These are phyloP conservation scores for Cettia cetti DNA, from an alignment of 2,113 vertebrate species.

Conservation along the genomic window DNA sequence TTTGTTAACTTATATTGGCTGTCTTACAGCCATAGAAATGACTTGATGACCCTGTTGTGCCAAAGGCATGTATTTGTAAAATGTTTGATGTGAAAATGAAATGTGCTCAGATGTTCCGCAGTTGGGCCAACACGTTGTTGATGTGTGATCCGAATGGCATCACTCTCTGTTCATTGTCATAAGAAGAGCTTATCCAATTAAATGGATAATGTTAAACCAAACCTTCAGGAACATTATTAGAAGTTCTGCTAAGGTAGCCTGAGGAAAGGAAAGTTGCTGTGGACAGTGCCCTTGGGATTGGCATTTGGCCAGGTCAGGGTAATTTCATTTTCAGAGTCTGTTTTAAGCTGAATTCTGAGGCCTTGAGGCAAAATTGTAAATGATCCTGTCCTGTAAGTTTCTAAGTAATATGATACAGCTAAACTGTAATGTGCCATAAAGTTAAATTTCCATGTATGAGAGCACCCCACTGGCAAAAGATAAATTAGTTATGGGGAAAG, in stretches of 20 bases:
- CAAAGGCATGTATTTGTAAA: background rate
- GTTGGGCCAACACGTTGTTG: background rate
- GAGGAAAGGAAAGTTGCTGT: background rate
- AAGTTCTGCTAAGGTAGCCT: background rate
- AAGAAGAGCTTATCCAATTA: background rate
- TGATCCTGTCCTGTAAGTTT: background rate
- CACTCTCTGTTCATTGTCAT: background rate
- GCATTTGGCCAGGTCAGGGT: background rate
- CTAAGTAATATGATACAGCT: background rate
- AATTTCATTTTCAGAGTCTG: background rate
- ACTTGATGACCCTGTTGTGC: background rate
- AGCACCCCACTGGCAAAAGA: background rate
- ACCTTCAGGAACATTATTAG: background rate
- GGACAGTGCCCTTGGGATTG: background rate
- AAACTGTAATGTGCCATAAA: constrained; percentile 22
- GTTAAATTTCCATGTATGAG: background rate
- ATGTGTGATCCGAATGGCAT: background rate
- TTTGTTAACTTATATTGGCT: background rate
- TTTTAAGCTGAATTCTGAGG: background rate
- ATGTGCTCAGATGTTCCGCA: background rate
- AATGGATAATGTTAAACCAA: background rate
- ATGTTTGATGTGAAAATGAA: no score
- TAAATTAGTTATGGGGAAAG: background rate
- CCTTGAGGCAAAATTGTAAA: background rate
- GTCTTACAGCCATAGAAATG: background rate